A percentile compares a stretch with the other conserved stretches of the same genome.
Evolutionary conservation across 2,888 invertebrate species (phyloP).

Genomic region (Drosophila percnosoma): DNA sequence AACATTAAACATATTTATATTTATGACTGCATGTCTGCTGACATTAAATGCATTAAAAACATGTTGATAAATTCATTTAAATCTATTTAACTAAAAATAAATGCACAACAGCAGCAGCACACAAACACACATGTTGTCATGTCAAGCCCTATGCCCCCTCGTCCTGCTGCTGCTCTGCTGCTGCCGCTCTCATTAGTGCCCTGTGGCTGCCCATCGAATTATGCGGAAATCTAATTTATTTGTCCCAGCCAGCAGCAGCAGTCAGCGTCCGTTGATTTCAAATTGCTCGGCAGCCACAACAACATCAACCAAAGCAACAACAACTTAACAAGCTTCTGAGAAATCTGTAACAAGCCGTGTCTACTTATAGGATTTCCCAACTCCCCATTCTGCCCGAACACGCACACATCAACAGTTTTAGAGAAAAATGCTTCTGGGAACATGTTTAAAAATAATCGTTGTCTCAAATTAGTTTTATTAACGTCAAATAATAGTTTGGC

Average conservation of each 20-base stretch:
- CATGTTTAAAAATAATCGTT: constrained; percentile 12
- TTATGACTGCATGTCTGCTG: constrained; percentile 47
- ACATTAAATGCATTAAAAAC: constrained; percentile 67
- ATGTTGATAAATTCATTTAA: constrained; percentile 69
- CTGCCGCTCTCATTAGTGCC: constrained; percentile 56
- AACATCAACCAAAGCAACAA: constrained; percentile 22
- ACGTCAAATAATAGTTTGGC: not conserved
- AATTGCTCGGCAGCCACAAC: constrained; percentile 44
- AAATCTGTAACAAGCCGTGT: constrained; percentile 38
- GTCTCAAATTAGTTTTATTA: not conserved
- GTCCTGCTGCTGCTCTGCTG: constrained; percentile 22
- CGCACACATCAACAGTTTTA: not conserved
- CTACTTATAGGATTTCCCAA: constrained; percentile 18
- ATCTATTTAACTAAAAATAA: constrained; percentile 69
- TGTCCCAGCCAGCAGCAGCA: constrained; percentile 29
- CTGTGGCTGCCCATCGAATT: constrained; percentile 68
- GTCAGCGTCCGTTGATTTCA: constrained; percentile 48
- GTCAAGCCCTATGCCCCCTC: not conserved
- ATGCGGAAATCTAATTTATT: constrained; percentile 67
- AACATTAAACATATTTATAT: constrained; percentile 68
- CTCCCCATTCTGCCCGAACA: not conserved
- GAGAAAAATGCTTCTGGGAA: constrained; percentile 12
- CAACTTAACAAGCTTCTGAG: constrained; percentile 30
- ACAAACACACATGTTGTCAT: constrained; percentile 5
- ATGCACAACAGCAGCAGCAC: constrained; percentile 31